Conservation (phyloP, 1,140 invertebrate genomes). For the Caerostris darwini region DNA sequence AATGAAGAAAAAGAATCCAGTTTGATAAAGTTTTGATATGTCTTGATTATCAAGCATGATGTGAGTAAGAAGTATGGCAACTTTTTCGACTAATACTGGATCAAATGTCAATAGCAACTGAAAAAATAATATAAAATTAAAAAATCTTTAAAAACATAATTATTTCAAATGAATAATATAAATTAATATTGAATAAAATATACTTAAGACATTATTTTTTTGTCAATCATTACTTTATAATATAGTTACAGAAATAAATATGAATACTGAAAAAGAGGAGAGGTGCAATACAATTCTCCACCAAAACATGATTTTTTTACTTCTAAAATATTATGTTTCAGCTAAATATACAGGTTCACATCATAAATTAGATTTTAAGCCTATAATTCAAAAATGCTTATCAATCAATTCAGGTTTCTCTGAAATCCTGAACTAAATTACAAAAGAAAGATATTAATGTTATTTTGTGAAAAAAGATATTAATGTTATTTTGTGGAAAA, state of each 20-base stretch:
- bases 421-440: no score
- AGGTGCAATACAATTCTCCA: background rate
- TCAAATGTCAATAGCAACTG: conserved; percentile 97
- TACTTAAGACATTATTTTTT: background rate
- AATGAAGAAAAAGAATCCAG: conserved; percentile 99
- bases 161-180: no score
- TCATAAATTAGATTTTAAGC: no score
- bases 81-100: conserved; percentile 96
- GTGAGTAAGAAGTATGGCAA: conserved; percentile 88
- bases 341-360: no score
- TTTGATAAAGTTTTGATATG: conserved; percentile 95
- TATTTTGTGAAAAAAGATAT: no score
- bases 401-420: no score
- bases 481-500: no score
- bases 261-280: background rate
- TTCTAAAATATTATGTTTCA: no score
- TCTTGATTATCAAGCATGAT: conserved; percentile 98
- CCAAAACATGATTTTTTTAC: no score
- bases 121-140: conserved; percentile 72
- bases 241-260: background rate
- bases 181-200: background rate
- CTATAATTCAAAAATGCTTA: no score
- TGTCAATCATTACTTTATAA: no score
- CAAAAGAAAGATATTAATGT: no score
- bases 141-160: background rate